A percentile compares a stretch with the other conserved stretches of the same genome.
Conservation (phyloP, 1,140 invertebrate species). For the Euwallacea similis region DNA sequence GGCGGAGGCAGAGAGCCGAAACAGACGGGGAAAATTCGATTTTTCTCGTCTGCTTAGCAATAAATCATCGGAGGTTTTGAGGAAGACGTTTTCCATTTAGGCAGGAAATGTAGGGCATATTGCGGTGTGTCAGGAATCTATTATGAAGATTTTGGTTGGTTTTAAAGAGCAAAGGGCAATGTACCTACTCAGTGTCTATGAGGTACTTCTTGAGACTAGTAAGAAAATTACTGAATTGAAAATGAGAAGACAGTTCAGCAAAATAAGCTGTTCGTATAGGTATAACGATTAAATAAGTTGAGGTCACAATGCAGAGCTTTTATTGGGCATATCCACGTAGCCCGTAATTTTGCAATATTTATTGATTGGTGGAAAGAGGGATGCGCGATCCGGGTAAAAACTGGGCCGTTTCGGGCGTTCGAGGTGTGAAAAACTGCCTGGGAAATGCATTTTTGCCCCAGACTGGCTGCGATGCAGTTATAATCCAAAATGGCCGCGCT, state of each 20-base stretch:
- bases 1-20: constrained; percentile 6
- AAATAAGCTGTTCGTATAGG: no score
- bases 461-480: neutral
- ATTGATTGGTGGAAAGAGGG: constrained; percentile 30
- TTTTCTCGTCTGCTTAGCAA: constrained; percentile 20
- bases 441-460: constrained; percentile 35
- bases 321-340: constrained; percentile 12
- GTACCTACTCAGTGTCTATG: no score
- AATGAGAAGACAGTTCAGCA: no score
- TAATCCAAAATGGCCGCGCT: neutral
- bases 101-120: no score
- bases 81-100: no score
- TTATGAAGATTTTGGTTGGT: no score
- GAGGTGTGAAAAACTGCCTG: constrained; percentile 33
- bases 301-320: constrained; percentile 1
- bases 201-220: no score
- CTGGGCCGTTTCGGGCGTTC: constrained; percentile 13
- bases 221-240: no score
- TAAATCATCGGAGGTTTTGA: neutral
- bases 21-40: constrained; percentile 16
- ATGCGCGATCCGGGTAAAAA: constrained; percentile 33
- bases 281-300: neutral
- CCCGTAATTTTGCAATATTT: constrained; percentile 41
- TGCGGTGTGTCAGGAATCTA: no score
- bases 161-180: no score